Percentiles rank a stretch among this genome's conserved stretches.
phyloP scores from a whole-genome alignment of 1,140 invertebrate species.

The Ptiloglossa arizonensis region DNA sequence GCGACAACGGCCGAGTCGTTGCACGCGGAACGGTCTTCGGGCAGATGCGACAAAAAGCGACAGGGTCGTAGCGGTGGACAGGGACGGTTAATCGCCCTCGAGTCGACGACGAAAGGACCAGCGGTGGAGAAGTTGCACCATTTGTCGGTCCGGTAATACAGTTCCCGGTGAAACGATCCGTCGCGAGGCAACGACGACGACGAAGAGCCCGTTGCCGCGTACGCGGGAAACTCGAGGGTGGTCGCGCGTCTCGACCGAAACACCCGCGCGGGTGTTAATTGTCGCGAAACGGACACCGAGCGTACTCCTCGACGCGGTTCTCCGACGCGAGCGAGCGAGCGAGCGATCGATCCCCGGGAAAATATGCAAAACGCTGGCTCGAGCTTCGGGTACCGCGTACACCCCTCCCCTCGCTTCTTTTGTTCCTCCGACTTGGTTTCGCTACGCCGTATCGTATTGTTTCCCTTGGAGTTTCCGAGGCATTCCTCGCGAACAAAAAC shows the following conservation, averaged over 20 bases:
- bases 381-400: neutral
- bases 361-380: slow-evolving; percentile 16
- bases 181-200: neutral
- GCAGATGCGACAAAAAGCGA: neutral
- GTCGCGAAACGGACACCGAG: slow-evolving; percentile 11
- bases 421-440: neutral
- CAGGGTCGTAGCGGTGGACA: neutral
- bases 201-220: neutral
- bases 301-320: neutral
- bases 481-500: neutral
- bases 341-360: slow-evolving; percentile 1
- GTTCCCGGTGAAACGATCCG: slow-evolving; percentile 23
- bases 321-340: too few species aligned
- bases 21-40: neutral
- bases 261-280: slow-evolving; percentile 49
- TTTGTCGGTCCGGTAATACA: slow-evolving; percentile 14
- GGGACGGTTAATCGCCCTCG: slow-evolving; percentile 23
- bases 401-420: neutral
- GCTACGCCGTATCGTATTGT: neutral
- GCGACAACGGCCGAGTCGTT: too few species aligned
- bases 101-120: slow-evolving; percentile 13
- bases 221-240: too few species aligned
- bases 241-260: slow-evolving; percentile 17
- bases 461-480: neutral
- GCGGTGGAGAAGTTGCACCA: neutral